phyloP scores from a whole-genome alignment of 2,113 vertebrate genomes.

The Carettochelys insculpta region DNA sequence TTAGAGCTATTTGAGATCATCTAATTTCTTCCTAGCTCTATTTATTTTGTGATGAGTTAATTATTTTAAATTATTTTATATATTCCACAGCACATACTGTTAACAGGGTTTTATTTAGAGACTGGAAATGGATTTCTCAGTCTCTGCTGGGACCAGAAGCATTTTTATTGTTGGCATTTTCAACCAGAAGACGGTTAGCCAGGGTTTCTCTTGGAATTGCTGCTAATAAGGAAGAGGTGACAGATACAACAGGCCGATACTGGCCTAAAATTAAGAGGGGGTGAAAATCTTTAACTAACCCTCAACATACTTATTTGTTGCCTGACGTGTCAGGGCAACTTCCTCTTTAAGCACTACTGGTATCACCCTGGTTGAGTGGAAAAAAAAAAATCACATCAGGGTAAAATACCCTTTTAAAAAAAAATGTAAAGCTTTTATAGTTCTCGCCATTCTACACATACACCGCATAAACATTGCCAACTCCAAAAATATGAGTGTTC shows the following conservation, averaged over 20 bases:
- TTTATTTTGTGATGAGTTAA: not conserved
- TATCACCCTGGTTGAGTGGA: not conserved
- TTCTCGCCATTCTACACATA: not conserved
- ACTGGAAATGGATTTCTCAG: not conserved
- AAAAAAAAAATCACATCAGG: not conserved
- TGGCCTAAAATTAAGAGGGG: not conserved
- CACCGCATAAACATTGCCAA: not conserved
- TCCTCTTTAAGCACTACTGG: not conserved
- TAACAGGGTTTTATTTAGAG: not conserved
- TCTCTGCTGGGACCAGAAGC: not conserved
- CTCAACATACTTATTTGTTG: not conserved
- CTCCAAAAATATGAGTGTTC: not conserved
- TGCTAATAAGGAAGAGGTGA: not conserved
- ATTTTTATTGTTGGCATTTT: constrained; percentile 24
- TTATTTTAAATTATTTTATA: constrained; percentile 32
- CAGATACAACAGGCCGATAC: not conserved
- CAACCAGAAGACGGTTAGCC: not conserved
- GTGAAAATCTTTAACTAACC: constrained; percentile 20
- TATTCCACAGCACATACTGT: not conserved
- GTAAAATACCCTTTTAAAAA: not conserved
- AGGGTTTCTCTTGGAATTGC: not conserved
- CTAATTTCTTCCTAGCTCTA: not conserved
- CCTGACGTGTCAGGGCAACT: not conserved
- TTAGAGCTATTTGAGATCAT: constrained; percentile 1
- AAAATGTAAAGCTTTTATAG: not conserved